These are phyloP conservation scores for Andricus curvator DNA, from an alignment of 2,888 invertebrate species.

Conservation along the genomic window DNA sequence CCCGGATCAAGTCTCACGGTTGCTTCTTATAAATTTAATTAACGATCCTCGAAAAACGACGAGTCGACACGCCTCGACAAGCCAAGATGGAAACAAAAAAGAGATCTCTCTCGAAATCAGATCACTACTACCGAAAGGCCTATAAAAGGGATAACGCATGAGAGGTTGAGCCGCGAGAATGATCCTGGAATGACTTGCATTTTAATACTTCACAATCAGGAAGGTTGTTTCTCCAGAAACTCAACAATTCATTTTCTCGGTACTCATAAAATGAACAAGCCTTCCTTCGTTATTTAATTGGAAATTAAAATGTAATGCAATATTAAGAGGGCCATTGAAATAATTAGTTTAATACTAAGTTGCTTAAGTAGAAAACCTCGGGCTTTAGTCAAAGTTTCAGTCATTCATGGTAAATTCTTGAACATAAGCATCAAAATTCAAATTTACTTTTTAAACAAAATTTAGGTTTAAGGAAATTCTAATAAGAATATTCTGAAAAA, in stretches of 20 bases:
- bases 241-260: constrained; percentile 8
- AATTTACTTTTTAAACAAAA: neutral
- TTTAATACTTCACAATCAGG: constrained; percentile 1
- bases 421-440: neutral
- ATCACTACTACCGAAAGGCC: constrained; percentile 23
- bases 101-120: constrained; percentile 26
- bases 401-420: neutral
- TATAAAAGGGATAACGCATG: constrained; percentile 12
- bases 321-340: neutral
- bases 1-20: constrained; percentile 30
- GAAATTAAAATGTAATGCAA: constrained; percentile 3
- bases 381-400: neutral
- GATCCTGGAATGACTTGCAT: constrained; percentile 32
- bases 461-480: no score
- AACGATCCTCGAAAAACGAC: constrained; percentile 25
- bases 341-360: neutral
- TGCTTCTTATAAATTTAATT: constrained; percentile 39
- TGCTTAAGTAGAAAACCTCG: neutral
- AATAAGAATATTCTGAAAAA: no score
- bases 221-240: constrained; percentile 11
- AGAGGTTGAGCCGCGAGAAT: constrained; percentile 15
- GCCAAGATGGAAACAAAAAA: constrained; percentile 28
- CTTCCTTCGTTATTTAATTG: neutral
- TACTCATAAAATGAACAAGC: constrained; percentile 12
- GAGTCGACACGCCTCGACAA: constrained; percentile 35